These are phyloP conservation scores for Agrochola litura DNA, from an alignment of 2,888 invertebrate species.

Conservation along the genomic window DNA sequence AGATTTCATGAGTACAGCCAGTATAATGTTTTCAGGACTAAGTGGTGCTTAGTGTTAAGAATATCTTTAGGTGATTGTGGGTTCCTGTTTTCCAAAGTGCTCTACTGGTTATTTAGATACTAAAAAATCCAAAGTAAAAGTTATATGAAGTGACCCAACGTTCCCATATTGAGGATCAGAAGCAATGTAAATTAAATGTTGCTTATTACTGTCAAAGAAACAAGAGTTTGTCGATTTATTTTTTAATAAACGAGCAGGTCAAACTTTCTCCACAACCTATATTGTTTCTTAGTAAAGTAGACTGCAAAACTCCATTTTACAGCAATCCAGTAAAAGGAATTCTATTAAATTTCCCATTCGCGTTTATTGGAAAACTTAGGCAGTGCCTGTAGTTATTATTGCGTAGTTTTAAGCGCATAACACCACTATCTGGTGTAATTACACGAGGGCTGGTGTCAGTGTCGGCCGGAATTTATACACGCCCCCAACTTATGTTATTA, in stretches of 20 bases:
- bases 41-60: constrained; percentile 50
- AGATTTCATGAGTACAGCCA: constrained; percentile 80
- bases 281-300: constrained; percentile 21
- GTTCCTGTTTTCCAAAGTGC: background rate
- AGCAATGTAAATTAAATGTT: background rate
- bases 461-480: constrained; percentile 81
- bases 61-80: constrained; percentile 26
- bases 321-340: constrained; percentile 51
- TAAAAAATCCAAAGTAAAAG: background rate
- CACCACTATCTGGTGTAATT: constrained; percentile 85
- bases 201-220: background rate
- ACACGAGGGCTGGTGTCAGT: constrained; percentile 72
- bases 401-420: constrained; percentile 74
- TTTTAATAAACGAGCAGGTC: constrained; percentile 10
- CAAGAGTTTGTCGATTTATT: background rate
- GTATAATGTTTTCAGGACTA: constrained; percentile 74
- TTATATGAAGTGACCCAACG: background rate
- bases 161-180: background rate
- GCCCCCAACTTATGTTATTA: constrained; percentile 85
- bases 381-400: constrained; percentile 58
- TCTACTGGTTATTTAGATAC: background rate
- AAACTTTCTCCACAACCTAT: background rate
- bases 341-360: constrained; percentile 56
- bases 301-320: constrained; percentile 21
- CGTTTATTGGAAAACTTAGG: constrained; percentile 63